Conservation (phyloP, 2,113 vertebrate genomes). For the Cyanistes caeruleus region DNA sequence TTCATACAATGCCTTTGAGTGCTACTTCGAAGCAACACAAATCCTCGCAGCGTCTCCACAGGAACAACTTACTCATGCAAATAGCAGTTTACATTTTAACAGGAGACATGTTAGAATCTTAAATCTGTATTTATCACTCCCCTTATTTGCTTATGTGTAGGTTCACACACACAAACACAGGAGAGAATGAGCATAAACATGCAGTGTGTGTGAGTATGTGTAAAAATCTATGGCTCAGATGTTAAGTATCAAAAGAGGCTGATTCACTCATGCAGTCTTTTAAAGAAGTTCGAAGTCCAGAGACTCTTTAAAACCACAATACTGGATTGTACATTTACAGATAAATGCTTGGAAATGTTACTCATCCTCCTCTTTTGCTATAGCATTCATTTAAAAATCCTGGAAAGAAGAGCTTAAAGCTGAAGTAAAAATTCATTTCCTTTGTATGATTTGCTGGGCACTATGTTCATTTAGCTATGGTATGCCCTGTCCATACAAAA, state of each 20-base stretch:
- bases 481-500: background rate
- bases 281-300: background rate
- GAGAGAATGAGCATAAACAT: background rate
- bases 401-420: background rate
- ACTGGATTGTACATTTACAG: background rate
- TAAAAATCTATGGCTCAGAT: background rate
- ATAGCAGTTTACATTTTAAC: background rate
- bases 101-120: background rate
- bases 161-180: background rate
- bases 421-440: background rate
- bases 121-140: background rate
- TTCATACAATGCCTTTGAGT: background rate
- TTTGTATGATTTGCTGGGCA: background rate
- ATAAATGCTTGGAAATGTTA: background rate
- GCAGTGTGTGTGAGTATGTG: rapidly evolving
- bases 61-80: background rate
- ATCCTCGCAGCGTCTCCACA: background rate
- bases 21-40: background rate
- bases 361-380: background rate
- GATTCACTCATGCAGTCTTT: background rate
- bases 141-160: background rate
- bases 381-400: background rate
- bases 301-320: background rate
- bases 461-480: background rate
- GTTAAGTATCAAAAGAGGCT: background rate